These are phyloP conservation scores for Phytoseiulus persimilis DNA, from an alignment of 2,888 invertebrate genomes.

Conservation along the genomic window DNA sequence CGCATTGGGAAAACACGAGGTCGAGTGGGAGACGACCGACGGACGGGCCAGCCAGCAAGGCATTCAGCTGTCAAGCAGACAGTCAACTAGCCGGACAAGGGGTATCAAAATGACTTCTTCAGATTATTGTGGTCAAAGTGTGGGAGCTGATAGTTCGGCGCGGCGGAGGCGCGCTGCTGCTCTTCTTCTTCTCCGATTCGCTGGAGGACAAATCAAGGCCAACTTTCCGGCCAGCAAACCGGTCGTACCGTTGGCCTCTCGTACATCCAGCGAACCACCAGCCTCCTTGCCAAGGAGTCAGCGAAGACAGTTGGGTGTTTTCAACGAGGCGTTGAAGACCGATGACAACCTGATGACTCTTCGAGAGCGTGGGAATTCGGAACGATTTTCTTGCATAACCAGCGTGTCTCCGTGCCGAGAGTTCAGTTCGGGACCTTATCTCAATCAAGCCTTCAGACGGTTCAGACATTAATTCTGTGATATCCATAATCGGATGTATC, in stretches of 20 bases:
- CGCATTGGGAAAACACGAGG: slow-evolving; percentile 5
- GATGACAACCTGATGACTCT: not conserved
- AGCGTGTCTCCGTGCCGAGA: not conserved
- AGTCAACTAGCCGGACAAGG: not conserved
- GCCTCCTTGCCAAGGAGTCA: not conserved
- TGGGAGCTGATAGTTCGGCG: not conserved
- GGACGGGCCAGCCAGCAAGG: not conserved
- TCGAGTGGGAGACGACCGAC: not conserved
- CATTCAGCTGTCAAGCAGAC: not conserved
- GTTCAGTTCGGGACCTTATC: not conserved
- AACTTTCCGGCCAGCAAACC: not conserved
- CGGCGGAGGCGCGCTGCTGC: not conserved
- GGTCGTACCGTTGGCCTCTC: not conserved
- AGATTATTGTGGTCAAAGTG: not conserved
- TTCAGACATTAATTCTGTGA: not conserved
- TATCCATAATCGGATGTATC: not conserved
- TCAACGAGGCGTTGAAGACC: not conserved
- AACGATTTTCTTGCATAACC: not conserved
- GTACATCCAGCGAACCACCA: not conserved
- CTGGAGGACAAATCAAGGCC: not conserved
- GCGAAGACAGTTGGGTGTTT: not conserved
- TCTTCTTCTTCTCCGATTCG: not conserved
- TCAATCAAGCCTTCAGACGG: not conserved
- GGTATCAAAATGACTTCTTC: not conserved
- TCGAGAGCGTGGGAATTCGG: not conserved